Evolutionary conservation across 2,113 vertebrate species (phyloP).

Genomic region (Apus apus): DNA sequence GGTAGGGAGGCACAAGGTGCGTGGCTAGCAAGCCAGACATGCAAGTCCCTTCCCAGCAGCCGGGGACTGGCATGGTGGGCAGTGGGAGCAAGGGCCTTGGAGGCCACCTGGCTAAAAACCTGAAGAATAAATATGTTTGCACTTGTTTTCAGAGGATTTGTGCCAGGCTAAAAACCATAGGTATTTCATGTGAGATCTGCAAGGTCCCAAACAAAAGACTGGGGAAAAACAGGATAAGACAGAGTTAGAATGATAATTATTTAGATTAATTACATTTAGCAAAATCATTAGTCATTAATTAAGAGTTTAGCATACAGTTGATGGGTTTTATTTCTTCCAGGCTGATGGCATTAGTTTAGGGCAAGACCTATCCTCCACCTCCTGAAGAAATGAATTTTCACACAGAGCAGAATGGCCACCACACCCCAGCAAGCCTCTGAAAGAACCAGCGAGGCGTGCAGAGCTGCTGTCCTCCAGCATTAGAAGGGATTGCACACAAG

Average conservation of each 20-base stretch:
- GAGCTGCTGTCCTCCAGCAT: background rate
- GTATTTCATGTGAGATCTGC: background rate
- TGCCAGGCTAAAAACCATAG: background rate
- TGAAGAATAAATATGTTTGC: background rate
- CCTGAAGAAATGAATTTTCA: background rate
- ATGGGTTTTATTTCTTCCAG: background rate
- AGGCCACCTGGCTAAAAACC: background rate
- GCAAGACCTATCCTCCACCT: background rate
- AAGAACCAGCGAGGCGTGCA: fast-evolving
- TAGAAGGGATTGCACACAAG: background rate
- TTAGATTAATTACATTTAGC: background rate
- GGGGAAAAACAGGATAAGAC: background rate
- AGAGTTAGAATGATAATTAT: background rate
- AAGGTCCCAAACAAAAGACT: background rate
- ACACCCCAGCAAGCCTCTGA: fast-evolving
- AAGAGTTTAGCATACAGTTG: background rate
- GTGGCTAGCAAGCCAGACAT: background rate
- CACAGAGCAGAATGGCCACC: background rate
- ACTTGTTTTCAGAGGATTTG: background rate
- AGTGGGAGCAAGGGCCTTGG: background rate
- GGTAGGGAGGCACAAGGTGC: no score
- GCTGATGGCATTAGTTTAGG: background rate
- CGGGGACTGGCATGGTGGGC: fast-evolving
- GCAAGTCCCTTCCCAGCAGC: background rate
- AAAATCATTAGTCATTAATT: background rate